phyloP scores from a whole-genome alignment of 2,797 vertebrate genomes.

The Gobio occitaniae region DNA sequence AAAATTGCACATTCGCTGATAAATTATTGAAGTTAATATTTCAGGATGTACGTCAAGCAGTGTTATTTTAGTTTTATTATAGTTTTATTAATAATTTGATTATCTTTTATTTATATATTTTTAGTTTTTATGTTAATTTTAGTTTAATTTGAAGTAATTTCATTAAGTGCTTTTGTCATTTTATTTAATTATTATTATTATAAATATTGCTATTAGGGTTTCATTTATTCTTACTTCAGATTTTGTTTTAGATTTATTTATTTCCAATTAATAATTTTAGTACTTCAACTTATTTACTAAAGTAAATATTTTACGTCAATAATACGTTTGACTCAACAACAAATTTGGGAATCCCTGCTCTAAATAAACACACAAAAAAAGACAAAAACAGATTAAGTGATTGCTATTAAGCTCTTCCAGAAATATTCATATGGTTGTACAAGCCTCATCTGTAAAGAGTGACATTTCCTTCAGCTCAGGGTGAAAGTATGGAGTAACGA shows the following conservation, averaged over 20 bases:
- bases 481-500: constrained; percentile 53
- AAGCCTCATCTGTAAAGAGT: constrained; percentile 16
- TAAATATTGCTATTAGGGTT: too few relatives aligned
- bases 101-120: not conserved
- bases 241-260: too few relatives aligned
- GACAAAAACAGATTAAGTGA: not conserved
- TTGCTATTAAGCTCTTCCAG: not conserved
- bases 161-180: not conserved
- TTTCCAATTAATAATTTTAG: too few relatives aligned
- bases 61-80: not conserved
- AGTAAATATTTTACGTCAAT: too few relatives aligned
- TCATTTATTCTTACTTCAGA: too few relatives aligned
- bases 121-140: not conserved
- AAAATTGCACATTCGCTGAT: not conserved
- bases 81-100: not conserved
- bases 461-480: constrained; percentile 44
- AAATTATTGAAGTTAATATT: not conserved
- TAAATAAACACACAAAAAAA: not conserved
- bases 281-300: too few relatives aligned
- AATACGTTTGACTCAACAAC: too few relatives aligned
- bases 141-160: not conserved
- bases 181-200: not conserved
- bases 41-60: not conserved
- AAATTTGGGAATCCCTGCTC: not conserved
- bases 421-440: not conserved